Conservation (phyloP, 2,888 invertebrate species). For the Chymomyza procnemis region DNA sequence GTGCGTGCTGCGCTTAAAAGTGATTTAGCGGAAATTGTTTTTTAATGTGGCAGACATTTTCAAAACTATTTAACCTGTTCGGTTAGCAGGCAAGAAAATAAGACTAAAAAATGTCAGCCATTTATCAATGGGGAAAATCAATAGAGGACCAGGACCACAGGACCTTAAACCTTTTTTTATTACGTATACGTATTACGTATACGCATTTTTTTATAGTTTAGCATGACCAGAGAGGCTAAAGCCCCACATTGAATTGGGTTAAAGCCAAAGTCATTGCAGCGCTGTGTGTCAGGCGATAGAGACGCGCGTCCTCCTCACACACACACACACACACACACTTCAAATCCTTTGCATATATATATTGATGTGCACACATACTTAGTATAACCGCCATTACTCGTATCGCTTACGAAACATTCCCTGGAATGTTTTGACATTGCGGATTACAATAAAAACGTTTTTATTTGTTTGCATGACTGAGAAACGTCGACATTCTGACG, state of each 20-base stretch:
- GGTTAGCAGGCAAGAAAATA: conserved; percentile 1
- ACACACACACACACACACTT: conserved; percentile 21
- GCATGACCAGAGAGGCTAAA: conserved; percentile 28
- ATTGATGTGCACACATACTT: conserved; percentile 12
- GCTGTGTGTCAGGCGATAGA: conserved; percentile 67
- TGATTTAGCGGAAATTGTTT: conserved; percentile 65
- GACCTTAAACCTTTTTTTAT: conserved; percentile 38
- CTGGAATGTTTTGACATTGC: conserved; percentile 62
- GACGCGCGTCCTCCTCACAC: conserved; percentile 39
- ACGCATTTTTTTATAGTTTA: conserved; percentile 55
- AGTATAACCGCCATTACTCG: conserved; percentile 15
- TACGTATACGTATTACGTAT: conserved; percentile 2
- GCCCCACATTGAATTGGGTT: conserved; percentile 15
- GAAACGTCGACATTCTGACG: conserved; percentile 11
- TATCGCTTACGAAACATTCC: conserved; percentile 48
- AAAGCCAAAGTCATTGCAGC: conserved; percentile 45
- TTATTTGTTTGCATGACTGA: conserved; percentile 57
- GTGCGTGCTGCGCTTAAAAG: conserved; percentile 21
- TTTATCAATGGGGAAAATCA: conserved; percentile 68
- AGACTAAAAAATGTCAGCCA: conserved; percentile 47
- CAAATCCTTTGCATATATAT: conserved; percentile 11
- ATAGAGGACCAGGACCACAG: too few relatives aligned
- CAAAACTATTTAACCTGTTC: conserved; percentile 58
- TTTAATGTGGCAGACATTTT: conserved; percentile 62
- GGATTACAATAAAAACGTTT: conserved; percentile 67